Conservation (phyloP, 2,888 invertebrate genomes). For the Prosapia bicincta region DNA sequence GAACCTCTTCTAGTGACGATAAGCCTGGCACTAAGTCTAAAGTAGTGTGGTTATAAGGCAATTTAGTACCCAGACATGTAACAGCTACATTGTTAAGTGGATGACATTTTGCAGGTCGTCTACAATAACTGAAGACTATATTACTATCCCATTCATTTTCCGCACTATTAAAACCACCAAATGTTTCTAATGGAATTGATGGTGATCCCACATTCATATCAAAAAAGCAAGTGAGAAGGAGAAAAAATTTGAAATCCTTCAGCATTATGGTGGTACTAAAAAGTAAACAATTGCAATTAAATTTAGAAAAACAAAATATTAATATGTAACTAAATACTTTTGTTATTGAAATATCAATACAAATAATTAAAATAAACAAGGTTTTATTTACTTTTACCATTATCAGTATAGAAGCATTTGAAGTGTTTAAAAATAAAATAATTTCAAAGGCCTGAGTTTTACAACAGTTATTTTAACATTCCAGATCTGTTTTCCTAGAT, state of each 20-base stretch:
- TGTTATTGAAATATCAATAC: no score
- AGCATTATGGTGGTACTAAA: not conserved
- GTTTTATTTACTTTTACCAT: no score
- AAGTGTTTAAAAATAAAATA: no score
- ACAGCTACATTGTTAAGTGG: constrained; percentile 48
- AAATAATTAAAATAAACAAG: no score
- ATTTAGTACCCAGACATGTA: constrained; percentile 73
- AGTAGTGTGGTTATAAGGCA: constrained; percentile 75
- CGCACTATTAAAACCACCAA: not conserved
- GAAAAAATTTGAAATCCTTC: not conserved
- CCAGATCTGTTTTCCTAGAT: no score
- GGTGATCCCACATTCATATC: not conserved
- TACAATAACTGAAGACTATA: constrained; percentile 49
- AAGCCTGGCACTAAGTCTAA: constrained; percentile 69
- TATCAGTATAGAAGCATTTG: no score
- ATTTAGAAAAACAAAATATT: no score
- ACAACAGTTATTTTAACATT: no score
- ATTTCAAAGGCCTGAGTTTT: no score
- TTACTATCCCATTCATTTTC: no score
- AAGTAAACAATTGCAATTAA: no score
- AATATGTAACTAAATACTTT: no score
- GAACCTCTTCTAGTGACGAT: constrained; percentile 61
- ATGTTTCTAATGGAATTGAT: not conserved
- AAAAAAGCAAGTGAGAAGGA: not conserved
- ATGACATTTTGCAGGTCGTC: constrained; percentile 67